These are phyloP conservation scores for Oophaga pumilio DNA, from an alignment of 2,113 vertebrate species.

Conservation along the genomic window DNA sequence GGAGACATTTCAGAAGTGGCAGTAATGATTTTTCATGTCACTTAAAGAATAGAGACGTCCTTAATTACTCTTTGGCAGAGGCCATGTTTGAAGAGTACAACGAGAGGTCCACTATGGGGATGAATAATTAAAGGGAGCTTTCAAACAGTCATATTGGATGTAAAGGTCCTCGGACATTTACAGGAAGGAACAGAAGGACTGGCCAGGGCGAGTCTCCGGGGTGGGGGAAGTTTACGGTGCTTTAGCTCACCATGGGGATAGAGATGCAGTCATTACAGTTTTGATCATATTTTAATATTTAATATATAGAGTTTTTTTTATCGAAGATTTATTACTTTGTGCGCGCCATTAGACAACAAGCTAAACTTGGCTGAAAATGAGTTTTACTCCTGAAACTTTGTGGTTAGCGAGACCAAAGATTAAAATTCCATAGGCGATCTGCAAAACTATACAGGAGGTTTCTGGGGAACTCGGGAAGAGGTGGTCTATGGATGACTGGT, in stretches of 20 bases:
- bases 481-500: too few relatives aligned
- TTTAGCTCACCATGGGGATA: not conserved
- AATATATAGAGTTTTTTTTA: too few relatives aligned
- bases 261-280: too few relatives aligned
- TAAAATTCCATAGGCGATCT: too few relatives aligned
- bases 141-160: slow-evolving; percentile 17
- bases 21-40: slow-evolving; percentile 57
- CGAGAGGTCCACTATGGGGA: slow-evolving; percentile 18
- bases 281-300: too few relatives aligned
- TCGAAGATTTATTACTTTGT: too few relatives aligned
- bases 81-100: not conserved
- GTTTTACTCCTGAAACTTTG: too few relatives aligned
- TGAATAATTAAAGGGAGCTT: slow-evolving; percentile 48
- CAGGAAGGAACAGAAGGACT: slow-evolving; percentile 34
- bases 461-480: too few relatives aligned
- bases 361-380: too few relatives aligned
- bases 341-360: too few relatives aligned
- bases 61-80: slow-evolving; percentile 55
- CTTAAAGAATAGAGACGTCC: slow-evolving; percentile 56
- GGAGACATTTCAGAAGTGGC: slow-evolving; percentile 50
- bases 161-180: slow-evolving; percentile 35
- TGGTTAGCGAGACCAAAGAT: too few relatives aligned
- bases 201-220: not conserved
- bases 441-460: too few relatives aligned
- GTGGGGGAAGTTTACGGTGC: not conserved